These are phyloP conservation scores for Metallyticus violacea DNA, from an alignment of 2,888 invertebrate genomes.

Conservation along the genomic window DNA sequence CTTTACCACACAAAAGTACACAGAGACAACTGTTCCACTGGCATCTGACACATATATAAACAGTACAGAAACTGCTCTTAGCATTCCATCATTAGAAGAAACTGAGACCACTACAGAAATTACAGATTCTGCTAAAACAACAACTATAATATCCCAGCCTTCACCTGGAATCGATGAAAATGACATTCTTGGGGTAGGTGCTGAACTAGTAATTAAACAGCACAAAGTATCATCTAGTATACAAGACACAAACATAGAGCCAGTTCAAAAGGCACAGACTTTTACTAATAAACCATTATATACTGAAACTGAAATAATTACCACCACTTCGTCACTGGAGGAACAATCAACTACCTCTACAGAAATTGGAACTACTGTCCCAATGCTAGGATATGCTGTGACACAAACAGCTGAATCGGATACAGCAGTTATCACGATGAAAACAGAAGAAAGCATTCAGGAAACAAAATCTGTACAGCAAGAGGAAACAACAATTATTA, in stretches of 20 bases:
- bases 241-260: background rate
- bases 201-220: background rate
- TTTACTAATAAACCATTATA: background rate
- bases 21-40: background rate
- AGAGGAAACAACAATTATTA: background rate
- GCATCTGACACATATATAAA: background rate
- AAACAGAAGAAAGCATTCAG: background rate
- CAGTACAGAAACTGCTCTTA: background rate
- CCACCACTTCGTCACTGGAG: background rate
- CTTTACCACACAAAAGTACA: background rate
- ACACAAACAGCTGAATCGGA: background rate
- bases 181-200: background rate
- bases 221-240: background rate
- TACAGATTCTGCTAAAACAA: background rate
- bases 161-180: background rate
- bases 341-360: background rate
- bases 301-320: background rate
- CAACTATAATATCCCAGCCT: background rate
- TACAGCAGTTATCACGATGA: background rate
- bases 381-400: background rate
- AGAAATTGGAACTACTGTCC: background rate
- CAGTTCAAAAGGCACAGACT: background rate
- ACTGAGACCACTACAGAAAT: background rate
- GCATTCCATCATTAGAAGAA: background rate
- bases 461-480: background rate